These are phyloP conservation scores for Gymnorhina tibicen DNA, from an alignment of 2,113 vertebrate genomes.

Conservation along the genomic window DNA sequence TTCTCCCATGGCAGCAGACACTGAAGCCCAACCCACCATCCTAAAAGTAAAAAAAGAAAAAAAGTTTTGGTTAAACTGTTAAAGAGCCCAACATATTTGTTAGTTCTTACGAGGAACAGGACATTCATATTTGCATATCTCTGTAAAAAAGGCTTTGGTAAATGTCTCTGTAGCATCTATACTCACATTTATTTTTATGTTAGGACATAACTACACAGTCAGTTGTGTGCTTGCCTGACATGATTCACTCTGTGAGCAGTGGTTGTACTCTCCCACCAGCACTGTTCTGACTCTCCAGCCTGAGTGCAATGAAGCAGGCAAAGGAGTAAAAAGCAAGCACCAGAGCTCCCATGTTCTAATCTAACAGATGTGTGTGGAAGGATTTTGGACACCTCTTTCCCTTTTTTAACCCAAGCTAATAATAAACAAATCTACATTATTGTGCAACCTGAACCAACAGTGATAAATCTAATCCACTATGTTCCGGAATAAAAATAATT, in stretches of 20 bases:
- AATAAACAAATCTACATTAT: slow-evolving; percentile 26
- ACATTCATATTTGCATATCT: neutral
- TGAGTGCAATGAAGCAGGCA: neutral
- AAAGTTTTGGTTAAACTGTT: neutral
- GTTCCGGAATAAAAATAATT: slow-evolving; percentile 3
- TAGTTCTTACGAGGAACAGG: neutral
- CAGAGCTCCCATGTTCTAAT: neutral
- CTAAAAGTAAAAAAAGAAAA: neutral
- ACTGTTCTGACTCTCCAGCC: neutral
- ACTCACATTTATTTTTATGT: neutral
- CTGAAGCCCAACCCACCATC: neutral
- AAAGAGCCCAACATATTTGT: neutral
- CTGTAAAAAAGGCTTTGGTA: neutral
- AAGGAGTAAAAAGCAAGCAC: neutral
- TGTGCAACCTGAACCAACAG: slow-evolving; percentile 27
- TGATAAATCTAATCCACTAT: slow-evolving; percentile 40
- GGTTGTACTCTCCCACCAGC: neutral
- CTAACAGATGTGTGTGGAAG: neutral
- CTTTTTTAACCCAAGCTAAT: slow-evolving; percentile 7
- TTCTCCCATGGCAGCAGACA: neutral
- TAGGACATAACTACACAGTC: neutral
- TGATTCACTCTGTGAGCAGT: neutral
- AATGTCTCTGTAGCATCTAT: neutral
- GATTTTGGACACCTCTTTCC: neutral
- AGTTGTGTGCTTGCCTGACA: neutral